Evolutionary conservation across 2,797 vertebrate species (phyloP).

Genomic region (Podargus strigoides): DNA sequence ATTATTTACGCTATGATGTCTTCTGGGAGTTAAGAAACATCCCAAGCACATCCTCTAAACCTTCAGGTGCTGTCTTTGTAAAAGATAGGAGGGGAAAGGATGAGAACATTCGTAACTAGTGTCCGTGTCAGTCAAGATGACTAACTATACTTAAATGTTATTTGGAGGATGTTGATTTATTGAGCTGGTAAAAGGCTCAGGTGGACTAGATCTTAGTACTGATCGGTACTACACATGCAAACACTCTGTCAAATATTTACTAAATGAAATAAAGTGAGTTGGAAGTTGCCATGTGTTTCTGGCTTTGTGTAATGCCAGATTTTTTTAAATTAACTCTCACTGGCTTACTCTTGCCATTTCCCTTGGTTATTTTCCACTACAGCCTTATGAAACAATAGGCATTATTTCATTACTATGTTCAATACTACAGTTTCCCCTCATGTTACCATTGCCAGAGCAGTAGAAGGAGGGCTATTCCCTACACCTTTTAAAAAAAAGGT

Average conservation of each 20-base stretch:
- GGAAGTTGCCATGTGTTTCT: not conserved
- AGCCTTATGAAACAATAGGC: not conserved
- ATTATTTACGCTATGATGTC: not conserved
- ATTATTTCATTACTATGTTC: not conserved
- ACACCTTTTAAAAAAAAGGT: not conserved
- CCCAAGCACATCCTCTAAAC: not conserved
- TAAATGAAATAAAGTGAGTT: not conserved
- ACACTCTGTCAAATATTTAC: slow-evolving; percentile 37
- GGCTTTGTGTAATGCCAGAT: not conserved
- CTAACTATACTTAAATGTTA: not conserved
- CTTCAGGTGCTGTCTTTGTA: not conserved
- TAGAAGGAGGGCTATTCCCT: not conserved
- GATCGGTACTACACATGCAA: not conserved
- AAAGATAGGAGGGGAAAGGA: not conserved
- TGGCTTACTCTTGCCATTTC: not conserved
- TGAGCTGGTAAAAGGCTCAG: not conserved
- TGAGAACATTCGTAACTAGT: not conserved
- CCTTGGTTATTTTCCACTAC: not conserved
- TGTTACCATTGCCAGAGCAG: not conserved
- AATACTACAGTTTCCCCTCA: not conserved
- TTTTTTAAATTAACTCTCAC: not conserved
- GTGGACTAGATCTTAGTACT: not conserved
- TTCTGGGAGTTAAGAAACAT: not conserved
- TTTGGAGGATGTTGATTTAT: not conserved
- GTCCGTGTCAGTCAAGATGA: not conserved